These are phyloP conservation scores for Reticulitermes speratus DNA, from an alignment of 1,140 invertebrate species.

Conservation along the genomic window DNA sequence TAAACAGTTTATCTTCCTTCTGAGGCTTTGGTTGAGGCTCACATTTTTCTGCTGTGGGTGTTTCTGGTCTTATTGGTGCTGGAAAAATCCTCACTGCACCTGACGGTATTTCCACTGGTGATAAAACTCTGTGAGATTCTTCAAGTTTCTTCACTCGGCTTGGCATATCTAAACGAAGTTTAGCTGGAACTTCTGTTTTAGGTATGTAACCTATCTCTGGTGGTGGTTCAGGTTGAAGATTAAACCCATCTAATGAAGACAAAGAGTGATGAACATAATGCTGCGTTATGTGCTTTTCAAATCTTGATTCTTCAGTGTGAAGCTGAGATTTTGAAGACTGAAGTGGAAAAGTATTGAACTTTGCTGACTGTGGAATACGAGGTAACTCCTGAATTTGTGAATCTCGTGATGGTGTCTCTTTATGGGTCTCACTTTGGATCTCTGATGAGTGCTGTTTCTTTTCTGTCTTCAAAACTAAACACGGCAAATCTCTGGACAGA, in stretches of 20 bases:
- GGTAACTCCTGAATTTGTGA: not conserved
- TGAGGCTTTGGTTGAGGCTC: not conserved
- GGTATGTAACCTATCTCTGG: slow-evolving; percentile 69
- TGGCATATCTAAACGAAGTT: slow-evolving; percentile 54
- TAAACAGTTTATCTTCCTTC: not conserved
- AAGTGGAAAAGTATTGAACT: not conserved
- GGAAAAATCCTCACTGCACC: slow-evolving; percentile 64
- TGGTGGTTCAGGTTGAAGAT: slow-evolving; percentile 66
- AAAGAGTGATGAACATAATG: not conserved
- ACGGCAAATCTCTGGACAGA: not conserved
- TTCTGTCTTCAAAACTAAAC: not conserved
- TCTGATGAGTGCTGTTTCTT: not conserved
- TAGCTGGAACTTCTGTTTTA: slow-evolving; percentile 49
- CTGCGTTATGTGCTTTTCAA: slow-evolving; percentile 14
- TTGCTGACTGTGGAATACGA: not conserved
- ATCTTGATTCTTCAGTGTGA: not conserved
- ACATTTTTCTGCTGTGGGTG: not conserved
- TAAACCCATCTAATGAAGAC: slow-evolving; percentile 52
- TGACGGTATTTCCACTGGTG: slow-evolving; percentile 59
- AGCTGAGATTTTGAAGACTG: slow-evolving; percentile 7
- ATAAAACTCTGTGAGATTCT: slow-evolving; percentile 57
- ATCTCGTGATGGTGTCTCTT: not conserved
- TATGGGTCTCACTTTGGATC: not conserved
- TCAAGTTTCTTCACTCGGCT: slow-evolving; percentile 63
- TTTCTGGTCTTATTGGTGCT: slow-evolving; percentile 25